phyloP scores from a whole-genome alignment of 2,888 invertebrate species.

The Endotricha flammealis region DNA sequence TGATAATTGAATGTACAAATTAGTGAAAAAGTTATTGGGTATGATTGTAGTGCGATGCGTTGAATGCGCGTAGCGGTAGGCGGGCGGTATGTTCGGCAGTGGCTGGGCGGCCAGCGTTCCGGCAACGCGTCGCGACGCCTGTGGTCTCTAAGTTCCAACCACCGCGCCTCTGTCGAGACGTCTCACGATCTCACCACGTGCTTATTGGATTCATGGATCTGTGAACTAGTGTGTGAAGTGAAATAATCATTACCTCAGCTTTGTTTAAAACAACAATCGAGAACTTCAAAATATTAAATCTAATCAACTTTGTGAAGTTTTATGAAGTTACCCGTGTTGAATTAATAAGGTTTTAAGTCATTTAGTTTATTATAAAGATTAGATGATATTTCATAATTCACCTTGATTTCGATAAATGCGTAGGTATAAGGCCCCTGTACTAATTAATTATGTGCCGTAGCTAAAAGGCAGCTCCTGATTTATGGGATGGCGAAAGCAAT shows the following conservation, averaged over 20 bases:
- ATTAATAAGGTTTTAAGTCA: no score
- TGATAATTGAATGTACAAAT: neutral
- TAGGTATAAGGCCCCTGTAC: neutral
- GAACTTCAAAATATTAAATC: no score
- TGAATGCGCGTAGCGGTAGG: conserved; percentile 42
- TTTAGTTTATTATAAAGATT: no score
- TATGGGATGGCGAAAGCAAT: conserved; percentile 5
- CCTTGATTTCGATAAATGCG: neutral
- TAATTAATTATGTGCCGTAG: conserved; percentile 7
- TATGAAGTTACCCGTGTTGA: no score
- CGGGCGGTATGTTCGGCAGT: conserved; percentile 54
- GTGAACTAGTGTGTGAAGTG: conserved; percentile 6
- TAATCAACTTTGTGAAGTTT: no score
- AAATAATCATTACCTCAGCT: no score
- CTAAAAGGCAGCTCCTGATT: conserved; percentile 8
- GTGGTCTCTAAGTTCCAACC: conserved; percentile 4
- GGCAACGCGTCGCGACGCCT: conserved; percentile 45
- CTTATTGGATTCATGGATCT: neutral
- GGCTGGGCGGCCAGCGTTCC: conserved; percentile 50
- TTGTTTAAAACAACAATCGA: no score
- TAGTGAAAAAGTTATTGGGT: conserved; percentile 14
- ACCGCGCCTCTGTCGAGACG: neutral
- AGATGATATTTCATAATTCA: no score
- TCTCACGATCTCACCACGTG: conserved; percentile 1
- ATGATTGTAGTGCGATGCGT: conserved; percentile 28